phyloP scores from a whole-genome alignment of 2,797 vertebrate genomes.

The Cyclopterus lumpus region DNA sequence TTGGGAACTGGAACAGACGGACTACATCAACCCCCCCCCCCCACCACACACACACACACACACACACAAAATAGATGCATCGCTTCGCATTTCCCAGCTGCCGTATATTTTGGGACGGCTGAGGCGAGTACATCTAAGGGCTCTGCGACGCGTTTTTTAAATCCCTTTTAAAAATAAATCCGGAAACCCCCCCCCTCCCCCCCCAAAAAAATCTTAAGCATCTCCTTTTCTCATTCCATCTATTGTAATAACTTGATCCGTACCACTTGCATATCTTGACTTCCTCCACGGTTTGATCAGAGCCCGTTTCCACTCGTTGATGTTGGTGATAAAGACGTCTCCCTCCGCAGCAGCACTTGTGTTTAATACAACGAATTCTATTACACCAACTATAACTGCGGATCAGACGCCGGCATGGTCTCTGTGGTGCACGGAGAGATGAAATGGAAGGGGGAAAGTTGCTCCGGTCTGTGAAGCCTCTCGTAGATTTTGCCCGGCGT shows the following conservation, averaged over 20 bases:
- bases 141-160: constrained; percentile 50
- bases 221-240: constrained; percentile 28
- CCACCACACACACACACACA: too few species aligned
- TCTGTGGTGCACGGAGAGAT: background rate
- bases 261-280: background rate
- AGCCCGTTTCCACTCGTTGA: background rate
- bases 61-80: constrained; percentile 16
- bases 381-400: too few species aligned
- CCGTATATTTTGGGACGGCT: constrained; percentile 43
- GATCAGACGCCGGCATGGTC: background rate
- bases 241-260: constrained; percentile 16
- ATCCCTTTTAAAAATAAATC: constrained; percentile 50
- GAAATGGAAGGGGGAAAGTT: background rate
- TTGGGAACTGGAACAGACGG: constrained; percentile 53
- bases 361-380: background rate
- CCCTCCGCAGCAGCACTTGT: background rate
- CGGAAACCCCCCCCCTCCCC: background rate
- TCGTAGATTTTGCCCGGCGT: background rate
- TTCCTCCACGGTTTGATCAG: constrained; percentile 18
- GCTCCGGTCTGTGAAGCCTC: background rate
- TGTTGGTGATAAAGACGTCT: constrained; percentile 9
- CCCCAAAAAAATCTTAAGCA: constrained; percentile 7
- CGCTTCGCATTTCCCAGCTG: constrained; percentile 53
- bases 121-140: constrained; percentile 54
- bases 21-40: constrained; percentile 30